Base-by-base conservation (phyloP, 1,140 invertebrate genomes). In the Meloidogyne exigua region DNA sequence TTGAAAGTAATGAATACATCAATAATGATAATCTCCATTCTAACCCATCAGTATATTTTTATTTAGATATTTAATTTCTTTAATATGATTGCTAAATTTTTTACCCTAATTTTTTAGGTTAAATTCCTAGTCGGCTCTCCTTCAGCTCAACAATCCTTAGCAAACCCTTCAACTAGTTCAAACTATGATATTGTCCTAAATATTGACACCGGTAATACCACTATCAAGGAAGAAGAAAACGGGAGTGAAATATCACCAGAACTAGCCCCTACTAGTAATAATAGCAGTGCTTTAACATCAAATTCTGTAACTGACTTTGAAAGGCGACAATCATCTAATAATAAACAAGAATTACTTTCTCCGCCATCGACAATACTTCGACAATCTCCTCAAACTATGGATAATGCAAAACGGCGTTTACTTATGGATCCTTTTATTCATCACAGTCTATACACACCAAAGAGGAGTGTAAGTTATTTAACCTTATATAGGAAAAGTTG, bases 391-490 rank as follows among this genome's bases (percentile, higher is more conserved):
- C 44, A 49, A 49, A 49, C 44, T 49, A 72, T 72, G 71, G 71
- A 72, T 36, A 72, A 72, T 28, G 71, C 57, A 4, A 77, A 77
- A 28, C 76, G 76, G 32, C 75, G 76, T 12, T 9, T 72, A 18
- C 23, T 72, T 11, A n/a, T 72, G 71, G 71, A 72, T 57, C 71
- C 71, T 26, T 72, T 72, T 57, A 72, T 72, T 21, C 71, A 72
- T 28, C 71, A 72, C 13, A 72, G 71, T 28, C 21, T 72, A 44
- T 85, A 79, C 67, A 85, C 82, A 13, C 82, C 82, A 13, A 82
- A 82, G 44, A 36, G 81, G 72, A 84, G 82, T 80, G 81, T 82
- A 80, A 25, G 75, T 81, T 77, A 32, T n/a, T 3, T 23, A 25
- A 70, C 21, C 5, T 39, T 15, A 13, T 2, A 18, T 44, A 32